Percentiles rank a stretch among this genome's conserved stretches.
These are phyloP conservation scores for Etheostoma perlongum DNA, from an alignment of 2,797 vertebrate species.

Conservation along the genomic window DNA sequence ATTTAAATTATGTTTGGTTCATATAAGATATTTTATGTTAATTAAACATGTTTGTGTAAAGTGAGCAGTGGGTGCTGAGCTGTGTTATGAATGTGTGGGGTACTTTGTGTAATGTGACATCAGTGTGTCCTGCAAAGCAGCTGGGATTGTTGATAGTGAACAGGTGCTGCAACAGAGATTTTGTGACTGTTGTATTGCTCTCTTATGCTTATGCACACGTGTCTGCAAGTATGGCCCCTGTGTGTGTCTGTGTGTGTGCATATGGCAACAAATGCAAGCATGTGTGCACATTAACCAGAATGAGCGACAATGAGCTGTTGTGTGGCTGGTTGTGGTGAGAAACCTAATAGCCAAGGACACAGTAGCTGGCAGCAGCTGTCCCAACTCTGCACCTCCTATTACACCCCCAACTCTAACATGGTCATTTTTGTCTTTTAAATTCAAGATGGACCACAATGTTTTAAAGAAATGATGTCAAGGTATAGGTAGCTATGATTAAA, in stretches of 20 bases:
- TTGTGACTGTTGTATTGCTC: slow-evolving; percentile 44
- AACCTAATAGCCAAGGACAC: slow-evolving; percentile 76
- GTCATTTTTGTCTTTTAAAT: slow-evolving; percentile 5
- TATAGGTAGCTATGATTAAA: neutral
- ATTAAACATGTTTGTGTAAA: slow-evolving; percentile 35
- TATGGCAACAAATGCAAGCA: slow-evolving; percentile 72
- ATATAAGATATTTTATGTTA: slow-evolving; percentile 14
- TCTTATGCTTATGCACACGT: slow-evolving; percentile 54
- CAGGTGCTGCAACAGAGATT: slow-evolving; percentile 75
- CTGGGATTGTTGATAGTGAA: slow-evolving; percentile 64
- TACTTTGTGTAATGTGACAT: slow-evolving; percentile 52
- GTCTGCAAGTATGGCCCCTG: slow-evolving; percentile 42
- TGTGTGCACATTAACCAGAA: slow-evolving; percentile 61
- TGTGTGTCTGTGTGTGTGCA: slow-evolving; percentile 56
- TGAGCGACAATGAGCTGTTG: slow-evolving; percentile 74
- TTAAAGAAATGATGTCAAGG: neutral
- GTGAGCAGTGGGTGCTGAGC: slow-evolving; percentile 13
- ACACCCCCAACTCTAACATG: slow-evolving; percentile 28
- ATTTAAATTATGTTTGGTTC: slow-evolving; percentile 10
- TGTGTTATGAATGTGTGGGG: slow-evolving; percentile 32
- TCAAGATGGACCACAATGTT: neutral
- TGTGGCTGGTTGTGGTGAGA: slow-evolving; percentile 61
- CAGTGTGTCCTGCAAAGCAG: slow-evolving; percentile 60
- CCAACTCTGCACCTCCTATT: slow-evolving; percentile 56
- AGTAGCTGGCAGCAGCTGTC: slow-evolving; percentile 75